Conservation (phyloP, 1,140 invertebrate species). For the Hypsibius dujardini region DNA sequence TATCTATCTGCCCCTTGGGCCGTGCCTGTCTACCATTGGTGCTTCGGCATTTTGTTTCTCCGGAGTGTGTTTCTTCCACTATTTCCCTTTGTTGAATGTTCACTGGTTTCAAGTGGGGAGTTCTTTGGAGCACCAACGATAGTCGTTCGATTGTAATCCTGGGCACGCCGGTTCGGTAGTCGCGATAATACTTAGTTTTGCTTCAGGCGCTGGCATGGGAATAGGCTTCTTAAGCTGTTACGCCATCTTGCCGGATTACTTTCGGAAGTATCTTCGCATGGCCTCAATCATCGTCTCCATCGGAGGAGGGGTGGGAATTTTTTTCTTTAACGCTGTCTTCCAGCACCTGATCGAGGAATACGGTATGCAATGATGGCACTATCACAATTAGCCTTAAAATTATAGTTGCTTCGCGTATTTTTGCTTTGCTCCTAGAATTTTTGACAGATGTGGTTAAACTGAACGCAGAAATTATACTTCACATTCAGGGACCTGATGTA, state of each 20-base stretch:
- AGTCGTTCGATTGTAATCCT: background rate
- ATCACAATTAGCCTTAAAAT: too few relatives aligned
- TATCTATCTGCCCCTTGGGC: too few relatives aligned
- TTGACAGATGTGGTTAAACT: too few relatives aligned
- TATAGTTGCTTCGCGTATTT: too few relatives aligned
- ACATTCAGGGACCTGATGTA: too few relatives aligned
- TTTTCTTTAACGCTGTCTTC: background rate
- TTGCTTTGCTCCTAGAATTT: too few relatives aligned
- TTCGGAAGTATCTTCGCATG: background rate
- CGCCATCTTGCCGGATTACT: conserved; percentile 2
- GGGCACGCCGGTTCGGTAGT: background rate
- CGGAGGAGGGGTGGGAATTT: conserved; percentile 7
- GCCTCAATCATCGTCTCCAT: background rate
- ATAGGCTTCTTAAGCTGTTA: background rate
- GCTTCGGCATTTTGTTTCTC: too few relatives aligned
- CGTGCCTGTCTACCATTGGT: too few relatives aligned
- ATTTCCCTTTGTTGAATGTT: background rate
- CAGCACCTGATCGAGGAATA: background rate
- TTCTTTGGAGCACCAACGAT: background rate
- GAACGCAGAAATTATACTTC: too few relatives aligned
- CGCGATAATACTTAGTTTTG: background rate
- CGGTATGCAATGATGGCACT: background rate
- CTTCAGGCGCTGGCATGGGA: background rate
- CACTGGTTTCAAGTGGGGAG: background rate
- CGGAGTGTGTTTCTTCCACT: background rate